Percentiles rank a stretch among this genome's conserved stretches.
These are phyloP conservation scores for Mus minutoides DNA, from an alignment of 2,797 vertebrate species.

Conservation along the genomic window DNA sequence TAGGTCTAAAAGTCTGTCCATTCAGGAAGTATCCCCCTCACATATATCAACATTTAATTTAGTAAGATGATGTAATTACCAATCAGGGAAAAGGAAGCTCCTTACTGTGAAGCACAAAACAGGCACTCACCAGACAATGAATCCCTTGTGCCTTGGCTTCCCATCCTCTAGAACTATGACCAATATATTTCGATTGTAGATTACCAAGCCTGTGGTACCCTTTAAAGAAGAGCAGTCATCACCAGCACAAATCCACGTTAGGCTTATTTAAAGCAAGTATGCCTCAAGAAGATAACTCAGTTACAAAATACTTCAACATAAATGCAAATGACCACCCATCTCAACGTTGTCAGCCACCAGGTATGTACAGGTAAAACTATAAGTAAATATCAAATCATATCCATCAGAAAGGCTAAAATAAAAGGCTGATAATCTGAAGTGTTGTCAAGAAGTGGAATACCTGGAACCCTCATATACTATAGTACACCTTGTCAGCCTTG, in stretches of 20 bases:
- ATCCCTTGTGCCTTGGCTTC: not conserved
- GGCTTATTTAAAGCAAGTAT: not conserved
- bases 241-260: not conserved
- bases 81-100: not conserved
- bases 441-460: not conserved
- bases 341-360: not conserved
- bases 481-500: not conserved
- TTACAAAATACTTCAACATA: not conserved
- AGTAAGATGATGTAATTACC: not conserved
- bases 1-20: not conserved
- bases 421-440: not conserved
- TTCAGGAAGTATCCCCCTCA: not conserved
- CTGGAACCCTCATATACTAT: not conserved
- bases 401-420: not conserved
- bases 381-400: not conserved
- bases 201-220: not conserved
- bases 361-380: not conserved
- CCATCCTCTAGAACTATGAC: not conserved
- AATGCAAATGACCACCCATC: not conserved
- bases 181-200: not conserved
- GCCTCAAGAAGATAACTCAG: not conserved
- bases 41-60: not conserved
- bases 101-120: not conserved
- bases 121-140: fast-evolving
- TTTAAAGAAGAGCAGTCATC: not conserved